phyloP scores from a whole-genome alignment of 1,140 invertebrate genomes.

The honey bee (Apis mellifera) region DNA sequence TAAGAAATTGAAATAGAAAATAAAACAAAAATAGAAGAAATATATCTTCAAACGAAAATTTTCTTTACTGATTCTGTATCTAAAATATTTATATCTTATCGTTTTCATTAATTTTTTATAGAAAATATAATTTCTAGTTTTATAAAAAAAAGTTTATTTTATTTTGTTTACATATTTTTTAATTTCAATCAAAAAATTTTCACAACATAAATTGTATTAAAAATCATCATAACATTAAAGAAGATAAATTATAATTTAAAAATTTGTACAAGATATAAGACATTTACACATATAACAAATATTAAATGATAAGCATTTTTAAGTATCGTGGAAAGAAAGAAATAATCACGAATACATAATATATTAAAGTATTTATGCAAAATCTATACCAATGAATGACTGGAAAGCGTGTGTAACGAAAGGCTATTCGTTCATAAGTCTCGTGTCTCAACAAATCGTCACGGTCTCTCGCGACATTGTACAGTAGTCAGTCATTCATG shows the following conservation, averaged over 20 bases:
- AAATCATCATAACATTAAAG: background rate
- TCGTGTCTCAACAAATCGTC: constrained; percentile 39
- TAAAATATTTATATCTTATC: constrained; percentile 35
- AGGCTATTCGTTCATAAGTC: constrained; percentile 21
- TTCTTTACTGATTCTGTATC: background rate
- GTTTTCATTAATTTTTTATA: background rate
- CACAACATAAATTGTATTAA: background rate
- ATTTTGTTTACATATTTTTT: constrained; percentile 16
- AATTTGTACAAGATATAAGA: background rate
- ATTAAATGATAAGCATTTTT: background rate
- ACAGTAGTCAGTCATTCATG: constrained; percentile 68
- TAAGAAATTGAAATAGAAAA: background rate
- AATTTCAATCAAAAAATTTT: background rate
- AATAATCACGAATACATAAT: constrained; percentile 35
- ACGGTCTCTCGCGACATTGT: constrained; percentile 18
- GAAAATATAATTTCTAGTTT: too few relatives aligned
- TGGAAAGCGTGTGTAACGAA: background rate
- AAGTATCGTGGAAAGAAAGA: too few relatives aligned
- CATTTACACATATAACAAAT: background rate
- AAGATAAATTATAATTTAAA: background rate
- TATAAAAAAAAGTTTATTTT: background rate
- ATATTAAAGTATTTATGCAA: background rate
- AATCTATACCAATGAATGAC: background rate
- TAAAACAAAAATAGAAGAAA: background rate
- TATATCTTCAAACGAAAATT: background rate